phyloP scores from a whole-genome alignment of 2,797 vertebrate species.

The Cossypha polioptera region DNA sequence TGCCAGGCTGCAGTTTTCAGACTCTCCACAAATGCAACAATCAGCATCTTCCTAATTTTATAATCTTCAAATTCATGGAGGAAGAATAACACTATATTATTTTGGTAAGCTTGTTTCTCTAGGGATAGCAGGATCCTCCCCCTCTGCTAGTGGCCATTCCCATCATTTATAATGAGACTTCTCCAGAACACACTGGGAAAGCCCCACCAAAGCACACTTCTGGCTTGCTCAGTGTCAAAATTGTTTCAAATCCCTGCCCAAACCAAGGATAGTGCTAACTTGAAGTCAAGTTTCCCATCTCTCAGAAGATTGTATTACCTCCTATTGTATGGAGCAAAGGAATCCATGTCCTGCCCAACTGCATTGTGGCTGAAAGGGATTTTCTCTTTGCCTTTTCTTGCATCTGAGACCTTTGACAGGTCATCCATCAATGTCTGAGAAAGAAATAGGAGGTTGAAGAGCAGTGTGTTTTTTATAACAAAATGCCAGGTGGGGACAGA shows the following conservation, averaged over 20 bases:
- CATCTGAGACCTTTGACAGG: neutral
- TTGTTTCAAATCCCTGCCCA: neutral
- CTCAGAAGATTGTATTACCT: neutral
- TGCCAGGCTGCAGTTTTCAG: neutral
- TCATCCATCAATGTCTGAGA: neutral
- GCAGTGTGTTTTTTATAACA: neutral
- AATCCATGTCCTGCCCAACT: neutral
- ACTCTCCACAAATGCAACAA: neutral
- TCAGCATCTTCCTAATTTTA: neutral
- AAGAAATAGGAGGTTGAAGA: neutral
- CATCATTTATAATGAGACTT: neutral
- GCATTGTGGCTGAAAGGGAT: neutral
- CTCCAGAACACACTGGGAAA: neutral
- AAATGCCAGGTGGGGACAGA: neutral
- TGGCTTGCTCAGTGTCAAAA: neutral
- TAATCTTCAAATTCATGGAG: neutral
- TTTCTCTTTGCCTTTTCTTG: neutral
- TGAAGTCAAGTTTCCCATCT: neutral
- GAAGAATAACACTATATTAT: fast-evolving
- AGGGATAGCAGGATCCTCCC: neutral
- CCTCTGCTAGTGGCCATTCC: neutral
- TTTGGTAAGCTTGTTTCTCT: neutral
- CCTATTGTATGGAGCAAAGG: neutral
- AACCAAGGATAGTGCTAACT: neutral
- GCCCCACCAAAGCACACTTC: neutral